Base-by-base conservation (phyloP, 2,797 vertebrate genomes). In the Mus minutoides region DNA sequence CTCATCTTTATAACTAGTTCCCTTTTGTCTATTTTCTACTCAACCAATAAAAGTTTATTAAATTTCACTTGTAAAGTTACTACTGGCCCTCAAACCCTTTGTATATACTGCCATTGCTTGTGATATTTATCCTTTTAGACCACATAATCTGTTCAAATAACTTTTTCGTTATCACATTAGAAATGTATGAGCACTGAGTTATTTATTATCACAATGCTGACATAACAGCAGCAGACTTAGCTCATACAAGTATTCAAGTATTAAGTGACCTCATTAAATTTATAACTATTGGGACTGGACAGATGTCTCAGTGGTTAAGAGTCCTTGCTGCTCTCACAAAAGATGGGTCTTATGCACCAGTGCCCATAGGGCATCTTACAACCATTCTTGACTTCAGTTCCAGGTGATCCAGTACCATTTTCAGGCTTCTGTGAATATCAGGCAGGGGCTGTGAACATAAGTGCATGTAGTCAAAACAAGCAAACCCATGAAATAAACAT, bases 11-110 rank as follows among this genome's bases (percentile, higher is more conserved):
- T 10, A 79, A 10, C 29, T 86, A n/a, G 21, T 90, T 75, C 34
- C 78, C 5, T 60, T 91, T 7, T 82, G 3, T 6, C 4, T 67
- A 10, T n/a, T 92, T 82, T 19, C 54, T 78, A 24, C 16, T 90
- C 22, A 87, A 62, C 58, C n/a, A 94, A 26, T 52, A 78, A 88
- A 94, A 85, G 14, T 93, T 29, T 19, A 52, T 91, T 93, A 58
- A 3, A 49, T 7, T 24, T 62, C 6, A 86, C 49, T 49, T 82
- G n/a, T 13, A 93, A 76, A 90, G 6, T 49, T 82, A 60, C 1
- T 46, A 4, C 10, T 92, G 7, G 78, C 78, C 13, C 0, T 60
- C 71, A 52, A 46, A 73, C 13, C 9, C 58, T 37, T 75, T 73
- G 6, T 62, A 12, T 54, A 85, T 92, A 5, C 10, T 93, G 11